A percentile compares a stretch with the other conserved stretches of the same genome.
phyloP scores from a whole-genome alignment of 2,888 invertebrate species.

The Aromia moschata region DNA sequence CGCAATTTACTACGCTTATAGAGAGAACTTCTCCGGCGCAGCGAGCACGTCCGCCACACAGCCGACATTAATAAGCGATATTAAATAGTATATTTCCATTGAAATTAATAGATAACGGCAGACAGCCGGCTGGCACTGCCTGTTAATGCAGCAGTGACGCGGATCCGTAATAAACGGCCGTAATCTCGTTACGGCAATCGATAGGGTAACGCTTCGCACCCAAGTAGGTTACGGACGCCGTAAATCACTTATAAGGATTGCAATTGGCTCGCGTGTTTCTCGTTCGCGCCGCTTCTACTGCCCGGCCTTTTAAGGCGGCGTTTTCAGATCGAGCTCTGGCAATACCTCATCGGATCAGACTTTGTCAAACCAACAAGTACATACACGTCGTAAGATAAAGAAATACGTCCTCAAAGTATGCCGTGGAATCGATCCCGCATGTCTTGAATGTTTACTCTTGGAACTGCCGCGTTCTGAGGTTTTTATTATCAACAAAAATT shows the following conservation, averaged over 20 bases:
- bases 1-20: neutral
- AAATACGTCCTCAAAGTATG: too few relatives aligned
- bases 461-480: too few relatives aligned
- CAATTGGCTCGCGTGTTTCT: too few relatives aligned
- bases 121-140: neutral
- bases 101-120: constrained; percentile 14
- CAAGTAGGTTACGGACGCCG: constrained; percentile 21
- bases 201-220: constrained; percentile 28
- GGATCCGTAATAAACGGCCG: constrained; percentile 22
- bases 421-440: too few relatives aligned
- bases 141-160: constrained; percentile 10
- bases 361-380: too few relatives aligned
- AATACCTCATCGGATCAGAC: too few relatives aligned
- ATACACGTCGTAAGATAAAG: too few relatives aligned
- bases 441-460: too few relatives aligned
- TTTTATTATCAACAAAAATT: too few relatives aligned
- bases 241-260: constrained; percentile 25
- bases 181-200: constrained; percentile 31
- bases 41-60: neutral
- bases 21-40: neutral
- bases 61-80: neutral
- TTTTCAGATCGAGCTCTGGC: too few relatives aligned
- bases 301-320: too few relatives aligned
- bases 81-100: constrained; percentile 13
- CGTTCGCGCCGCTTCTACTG: too few relatives aligned